Base-by-base conservation (phyloP, 2,888 invertebrate species). In the Tinea semifulvella region DNA sequence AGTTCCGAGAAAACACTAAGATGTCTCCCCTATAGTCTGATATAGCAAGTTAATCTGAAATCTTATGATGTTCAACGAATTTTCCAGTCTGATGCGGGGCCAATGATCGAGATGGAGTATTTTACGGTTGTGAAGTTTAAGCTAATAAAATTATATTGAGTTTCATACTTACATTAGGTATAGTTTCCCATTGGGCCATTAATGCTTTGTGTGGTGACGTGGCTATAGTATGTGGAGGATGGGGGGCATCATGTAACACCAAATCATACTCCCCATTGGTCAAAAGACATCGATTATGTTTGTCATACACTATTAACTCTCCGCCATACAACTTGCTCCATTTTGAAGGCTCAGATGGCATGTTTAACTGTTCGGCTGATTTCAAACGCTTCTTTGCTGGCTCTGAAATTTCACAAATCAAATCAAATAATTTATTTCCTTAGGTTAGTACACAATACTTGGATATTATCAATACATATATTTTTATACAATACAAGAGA, bases 251-350 rank as follows among this genome's bases (percentile, higher is more conserved):
- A 57, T 92, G 90, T 49, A 96, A 74, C 43, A 91, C 88, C 47
- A 96, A 79, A 63, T 96, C 95, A 68, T 97, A 96, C 63, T 95
- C 93, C 2, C 96, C 96, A 53, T 94, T 93, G 1, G 89, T 90
- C 42, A 95, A 81, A 45, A 94, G 83, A 63, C 95, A 95, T 11
- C 93, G 87, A 60, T 90, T 92, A 58, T 93, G 89, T 63, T 94
- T 94, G 66, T 96, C 96, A 61, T 93, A 96, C 20, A 96, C 88
- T 47, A 92, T 89, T 46, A 97, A 74, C 69, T 96, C 96, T 46
- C 91, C 90, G 27, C 88, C 88, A 50, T 88, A 89, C 18, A 88
- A 67, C 52, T 85, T 84, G 7, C 72, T 74, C 68, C 84, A 84
- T 56, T 84, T 85, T 47, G 56, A 67, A 40, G 73, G 61, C 10